These are phyloP conservation scores for Sylvietta virens DNA, from an alignment of 2,113 vertebrate genomes.

Conservation along the genomic window DNA sequence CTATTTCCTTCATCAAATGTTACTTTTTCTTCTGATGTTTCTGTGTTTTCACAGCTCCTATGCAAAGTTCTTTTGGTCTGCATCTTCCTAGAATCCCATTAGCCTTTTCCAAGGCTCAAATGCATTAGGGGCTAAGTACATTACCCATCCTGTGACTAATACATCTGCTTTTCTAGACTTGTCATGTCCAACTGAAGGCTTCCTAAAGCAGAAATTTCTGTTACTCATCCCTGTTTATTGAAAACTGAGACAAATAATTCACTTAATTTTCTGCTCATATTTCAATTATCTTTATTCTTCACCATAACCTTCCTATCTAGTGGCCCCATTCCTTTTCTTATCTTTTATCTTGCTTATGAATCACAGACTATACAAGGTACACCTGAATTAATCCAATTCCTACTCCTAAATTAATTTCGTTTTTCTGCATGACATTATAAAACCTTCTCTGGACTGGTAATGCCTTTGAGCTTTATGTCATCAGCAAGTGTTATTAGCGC, in stretches of 20 bases:
- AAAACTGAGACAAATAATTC: neutral
- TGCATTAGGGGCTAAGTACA: neutral
- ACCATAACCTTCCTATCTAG: neutral
- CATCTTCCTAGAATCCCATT: neutral
- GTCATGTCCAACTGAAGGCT: neutral
- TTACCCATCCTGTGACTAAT: neutral
- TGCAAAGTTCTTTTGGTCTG: neutral
- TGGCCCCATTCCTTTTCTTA: neutral
- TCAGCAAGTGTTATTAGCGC: neutral
- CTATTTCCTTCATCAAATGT: neutral
- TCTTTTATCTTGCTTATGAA: neutral
- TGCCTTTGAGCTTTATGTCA: neutral
- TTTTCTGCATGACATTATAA: neutral
- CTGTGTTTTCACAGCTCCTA: neutral
- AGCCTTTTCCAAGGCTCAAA: neutral
- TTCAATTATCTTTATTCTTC: neutral
- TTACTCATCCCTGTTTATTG: neutral
- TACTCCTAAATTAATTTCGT: neutral
- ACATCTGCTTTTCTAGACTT: neutral
- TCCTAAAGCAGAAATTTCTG: neutral
- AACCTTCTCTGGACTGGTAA: neutral
- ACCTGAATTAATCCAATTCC: neutral
- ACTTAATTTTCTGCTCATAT: neutral
- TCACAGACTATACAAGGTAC: neutral
- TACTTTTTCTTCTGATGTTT: neutral